These are phyloP conservation scores for Pangasius krempfi DNA, from an alignment of 2,797 vertebrate genomes.

Conservation along the genomic window DNA sequence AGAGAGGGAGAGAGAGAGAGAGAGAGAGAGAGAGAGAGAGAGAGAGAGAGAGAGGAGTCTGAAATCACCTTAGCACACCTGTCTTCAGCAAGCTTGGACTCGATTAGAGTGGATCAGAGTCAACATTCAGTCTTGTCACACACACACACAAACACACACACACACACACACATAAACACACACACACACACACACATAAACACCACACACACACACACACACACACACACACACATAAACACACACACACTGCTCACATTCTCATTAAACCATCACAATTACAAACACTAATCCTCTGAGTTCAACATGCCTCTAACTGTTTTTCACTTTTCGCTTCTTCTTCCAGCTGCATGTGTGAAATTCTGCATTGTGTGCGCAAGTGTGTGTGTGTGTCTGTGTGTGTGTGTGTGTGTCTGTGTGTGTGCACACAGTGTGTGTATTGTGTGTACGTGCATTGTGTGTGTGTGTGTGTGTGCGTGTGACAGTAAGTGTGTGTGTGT, in stretches of 20 bases:
- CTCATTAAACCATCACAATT: conserved; percentile 74
- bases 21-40: conserved; percentile 39
- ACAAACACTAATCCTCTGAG: conserved; percentile 60
- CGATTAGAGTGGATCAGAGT: conserved; percentile 70
- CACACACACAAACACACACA: conserved; percentile 64
- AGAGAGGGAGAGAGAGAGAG: neutral
- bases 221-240: conserved; percentile 64
- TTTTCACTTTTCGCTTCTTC: conserved; percentile 18
- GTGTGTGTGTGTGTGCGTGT: too few species aligned
- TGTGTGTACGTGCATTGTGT: neutral
- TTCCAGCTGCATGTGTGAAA: conserved; percentile 54
- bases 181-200: conserved; percentile 62
- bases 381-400: neutral
- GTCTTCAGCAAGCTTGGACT: conserved; percentile 79
- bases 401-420: neutral
- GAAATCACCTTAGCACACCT: conserved; percentile 69
- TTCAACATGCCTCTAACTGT: conserved; percentile 62
- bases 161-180: conserved; percentile 63
- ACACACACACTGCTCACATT: conserved; percentile 63
- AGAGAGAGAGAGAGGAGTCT: conserved; percentile 4
- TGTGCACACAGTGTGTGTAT: neutral
- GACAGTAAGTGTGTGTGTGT: too few species aligned
- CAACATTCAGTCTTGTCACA: conserved; percentile 60
- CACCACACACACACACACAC: conserved; percentile 64
- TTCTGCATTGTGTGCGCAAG: conserved; percentile 32